phyloP scores from a whole-genome alignment of 1,140 invertebrate genomes.

The Zaprionus tsacasi region DNA sequence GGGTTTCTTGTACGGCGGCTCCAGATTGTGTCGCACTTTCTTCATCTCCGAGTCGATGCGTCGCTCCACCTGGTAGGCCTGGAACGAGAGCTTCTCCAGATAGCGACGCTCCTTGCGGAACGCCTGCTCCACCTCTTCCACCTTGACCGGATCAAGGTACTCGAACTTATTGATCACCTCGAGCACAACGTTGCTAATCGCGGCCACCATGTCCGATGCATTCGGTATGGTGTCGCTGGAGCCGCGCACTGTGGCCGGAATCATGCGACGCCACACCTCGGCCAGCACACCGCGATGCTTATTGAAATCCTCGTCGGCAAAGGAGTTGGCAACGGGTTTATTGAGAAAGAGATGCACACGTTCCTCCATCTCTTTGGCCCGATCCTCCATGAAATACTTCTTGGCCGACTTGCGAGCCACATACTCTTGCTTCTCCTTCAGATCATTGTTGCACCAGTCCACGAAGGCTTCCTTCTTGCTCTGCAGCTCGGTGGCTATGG shows the following conservation, averaged over 20 bases:
- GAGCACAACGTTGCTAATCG: slow-evolving; percentile 66
- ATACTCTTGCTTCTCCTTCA: slow-evolving; percentile 73
- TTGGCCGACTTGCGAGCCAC: slow-evolving; percentile 76
- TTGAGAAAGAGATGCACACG: slow-evolving; percentile 47
- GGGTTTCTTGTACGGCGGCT: slow-evolving; percentile 65
- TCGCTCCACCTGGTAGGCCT: slow-evolving; percentile 71
- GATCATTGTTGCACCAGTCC: slow-evolving; percentile 72
- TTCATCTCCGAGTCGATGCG: slow-evolving; percentile 79
- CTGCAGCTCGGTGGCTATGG: slow-evolving; percentile 74
- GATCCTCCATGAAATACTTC: slow-evolving; percentile 78
- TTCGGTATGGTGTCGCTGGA: slow-evolving; percentile 58
- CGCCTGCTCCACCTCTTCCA: slow-evolving; percentile 43
- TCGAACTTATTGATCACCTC: slow-evolving; percentile 72
- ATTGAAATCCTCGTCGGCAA: slow-evolving; percentile 61
- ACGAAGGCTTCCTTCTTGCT: slow-evolving; percentile 63
- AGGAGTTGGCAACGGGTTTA: slow-evolving; percentile 54
- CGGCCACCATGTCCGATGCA: slow-evolving; percentile 72
- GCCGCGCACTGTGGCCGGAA: slow-evolving; percentile 62
- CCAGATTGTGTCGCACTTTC: slow-evolving; percentile 71
- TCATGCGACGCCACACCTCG: slow-evolving; percentile 72
- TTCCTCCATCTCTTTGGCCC: slow-evolving; percentile 65
- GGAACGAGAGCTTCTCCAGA: slow-evolving; percentile 60
- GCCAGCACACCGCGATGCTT: slow-evolving; percentile 59
- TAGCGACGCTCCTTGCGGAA: slow-evolving; percentile 62
- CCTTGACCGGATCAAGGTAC: slow-evolving; percentile 59